These are phyloP conservation scores for Colostygia pectinataria DNA, from an alignment of 2,888 invertebrate species.

Conservation along the genomic window DNA sequence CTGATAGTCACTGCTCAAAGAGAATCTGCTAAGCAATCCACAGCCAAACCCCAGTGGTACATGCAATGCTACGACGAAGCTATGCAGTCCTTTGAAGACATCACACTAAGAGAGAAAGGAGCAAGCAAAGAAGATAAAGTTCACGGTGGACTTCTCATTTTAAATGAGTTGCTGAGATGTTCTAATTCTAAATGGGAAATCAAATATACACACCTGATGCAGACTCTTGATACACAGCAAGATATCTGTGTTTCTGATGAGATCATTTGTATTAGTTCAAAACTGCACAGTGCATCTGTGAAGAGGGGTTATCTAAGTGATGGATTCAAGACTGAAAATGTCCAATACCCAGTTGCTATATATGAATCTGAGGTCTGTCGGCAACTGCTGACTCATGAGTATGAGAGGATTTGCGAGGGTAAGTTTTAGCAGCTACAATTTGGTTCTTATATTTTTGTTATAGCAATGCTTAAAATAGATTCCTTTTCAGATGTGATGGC, in stretches of 20 bases:
- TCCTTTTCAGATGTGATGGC: conserved; percentile 87
- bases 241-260: conserved; percentile 78
- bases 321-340: conserved; percentile 77
- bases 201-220: conserved; percentile 88
- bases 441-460: not conserved
- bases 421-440: conserved; percentile 7
- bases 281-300: conserved; percentile 83
- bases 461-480: not conserved
- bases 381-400: conserved; percentile 91
- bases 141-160: conserved; percentile 95
- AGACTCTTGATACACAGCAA: conserved; percentile 76
- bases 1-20: conserved; percentile 97
- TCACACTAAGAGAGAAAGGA: conserved; percentile 86
- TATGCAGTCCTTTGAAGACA: conserved; percentile 89
- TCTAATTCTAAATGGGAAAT: conserved; percentile 94
- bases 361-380: conserved; percentile 95
- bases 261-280: conserved; percentile 82
- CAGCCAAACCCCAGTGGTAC: conserved; percentile 95
- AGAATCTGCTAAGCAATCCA: conserved; percentile 96
- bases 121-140: conserved; percentile 94
- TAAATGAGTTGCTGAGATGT: conserved; percentile 96
- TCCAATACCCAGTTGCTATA: conserved; percentile 82
- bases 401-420: conserved; percentile 89
- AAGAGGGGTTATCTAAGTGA: conserved; percentile 78
- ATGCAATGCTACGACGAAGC: conserved; percentile 97